These are phyloP conservation scores for Drosophila nigrodunni DNA, from an alignment of 1,140 invertebrate species.

Conservation along the genomic window DNA sequence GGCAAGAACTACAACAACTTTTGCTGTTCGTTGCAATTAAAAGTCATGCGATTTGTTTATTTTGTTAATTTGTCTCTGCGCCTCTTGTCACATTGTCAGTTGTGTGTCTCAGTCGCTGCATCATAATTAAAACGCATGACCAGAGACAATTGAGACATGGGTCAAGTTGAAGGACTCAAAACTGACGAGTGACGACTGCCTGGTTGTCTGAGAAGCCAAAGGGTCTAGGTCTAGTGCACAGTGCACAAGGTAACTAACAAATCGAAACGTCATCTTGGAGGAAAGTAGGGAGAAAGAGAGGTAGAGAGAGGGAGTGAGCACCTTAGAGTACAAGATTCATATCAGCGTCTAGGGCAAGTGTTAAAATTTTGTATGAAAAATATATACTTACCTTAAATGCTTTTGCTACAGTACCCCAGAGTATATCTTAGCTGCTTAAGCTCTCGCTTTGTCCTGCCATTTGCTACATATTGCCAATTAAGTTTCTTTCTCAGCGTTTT, in stretches of 20 bases:
- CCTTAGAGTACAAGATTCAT: not conserved
- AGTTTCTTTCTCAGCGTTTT: not conserved
- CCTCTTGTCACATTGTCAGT: conserved; percentile 64
- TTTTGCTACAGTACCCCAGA: not conserved
- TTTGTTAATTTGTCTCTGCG: conserved; percentile 73
- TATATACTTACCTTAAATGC: not conserved
- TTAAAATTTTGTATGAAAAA: not conserved
- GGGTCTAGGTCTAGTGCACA: conserved; percentile 16
- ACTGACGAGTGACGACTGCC: not conserved
- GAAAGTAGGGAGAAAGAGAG: not conserved
- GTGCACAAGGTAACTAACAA: conserved; percentile 33
- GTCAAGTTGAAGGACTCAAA: conserved; percentile 73
- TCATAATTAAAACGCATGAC: conserved; percentile 78
- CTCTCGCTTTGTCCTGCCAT: not conserved
- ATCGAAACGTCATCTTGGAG: conserved; percentile 33
- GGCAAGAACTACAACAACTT: not conserved
- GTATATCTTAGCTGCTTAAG: not conserved
- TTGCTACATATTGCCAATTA: conserved; percentile 3
- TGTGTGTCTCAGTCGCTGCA: conserved; percentile 54
- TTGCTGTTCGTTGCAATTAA: conserved; percentile 48
- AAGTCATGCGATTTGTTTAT: conserved; percentile 74
- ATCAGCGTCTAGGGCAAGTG: not conserved
- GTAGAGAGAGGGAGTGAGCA: not conserved
- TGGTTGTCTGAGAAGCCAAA: not conserved
- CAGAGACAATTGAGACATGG: conserved; percentile 61